Base-by-base conservation (phyloP, 2,888 invertebrate species). In the Stenichneumon culpator region DNA sequence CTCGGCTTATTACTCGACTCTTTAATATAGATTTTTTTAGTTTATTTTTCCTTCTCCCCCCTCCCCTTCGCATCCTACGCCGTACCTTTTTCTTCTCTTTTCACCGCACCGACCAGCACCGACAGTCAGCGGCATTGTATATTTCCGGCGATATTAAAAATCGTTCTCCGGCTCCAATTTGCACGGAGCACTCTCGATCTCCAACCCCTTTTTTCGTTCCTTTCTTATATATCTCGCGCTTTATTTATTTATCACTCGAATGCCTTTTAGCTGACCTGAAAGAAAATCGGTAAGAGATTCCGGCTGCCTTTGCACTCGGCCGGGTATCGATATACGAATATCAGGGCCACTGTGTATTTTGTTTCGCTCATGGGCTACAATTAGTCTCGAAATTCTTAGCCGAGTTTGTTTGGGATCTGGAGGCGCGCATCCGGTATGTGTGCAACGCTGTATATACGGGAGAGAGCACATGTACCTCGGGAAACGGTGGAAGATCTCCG, bases 401-500 rank as follows among this genome's bases (percentile, higher is more conserved):
- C 44, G 44, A 83, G 67, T 77, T 75, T 65, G 77, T 80, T 73
- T 70, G 65, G 14, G 57, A 39, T n/a, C 39, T 19, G 19, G 32
- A 60, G 68, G 60, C 36, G 74, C 11, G 50, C 60, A 28, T 36
- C 25, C 63, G 63, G 6, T 63, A 16, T 28, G 25, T 25, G 36
- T 73, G 32, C 11, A 36, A 32, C 47, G 57, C 47, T 44, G 22
- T 52, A 68, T 72, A 54, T 70, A 70, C 36, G 69, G 16, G 36
- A 65, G 36, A 65, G 57, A 28, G 36, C 65, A 57, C 69, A 63
- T 72, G 69, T 82, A 77, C 36, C 65, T 60, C 50, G 73, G 39
- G 79, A 68, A 52, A 63, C 79, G 63, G 2, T 63, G 68, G 77
- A 83, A 83, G 85, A 86, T 86, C 83, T 85, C 44, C 82, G 82